These are phyloP conservation scores for Nematostella vectensis DNA, from an alignment of 92 coral and sea anemone genomes.

Conservation along the genomic window DNA sequence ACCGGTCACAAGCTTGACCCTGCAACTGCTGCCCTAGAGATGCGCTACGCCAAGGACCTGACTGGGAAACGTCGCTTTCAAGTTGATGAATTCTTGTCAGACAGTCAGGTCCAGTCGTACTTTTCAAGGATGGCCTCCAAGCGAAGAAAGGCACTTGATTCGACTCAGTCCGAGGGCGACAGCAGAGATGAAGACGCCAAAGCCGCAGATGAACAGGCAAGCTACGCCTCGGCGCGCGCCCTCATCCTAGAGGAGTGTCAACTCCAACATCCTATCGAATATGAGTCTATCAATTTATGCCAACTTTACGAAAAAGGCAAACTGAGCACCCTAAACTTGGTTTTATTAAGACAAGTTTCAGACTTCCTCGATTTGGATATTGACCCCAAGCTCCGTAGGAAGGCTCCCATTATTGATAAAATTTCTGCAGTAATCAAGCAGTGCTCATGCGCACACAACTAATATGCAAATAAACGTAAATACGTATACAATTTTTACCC, in stretches of 20 bases:
- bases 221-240: neutral
- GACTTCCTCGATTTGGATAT: conserved; percentile 4
- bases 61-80: conserved; percentile 1
- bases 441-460: too few species aligned
- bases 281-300: conserved; percentile 1
- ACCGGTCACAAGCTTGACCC: conserved; percentile 11
- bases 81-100: conserved; percentile 7
- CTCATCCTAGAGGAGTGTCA: conserved; percentile 3
- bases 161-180: neutral
- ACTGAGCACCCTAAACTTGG: neutral
- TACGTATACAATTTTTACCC: too few species aligned
- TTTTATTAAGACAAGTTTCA: neutral
- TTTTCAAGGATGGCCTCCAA: conserved; percentile 7
- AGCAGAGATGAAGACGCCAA: neutral
- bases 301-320: neutral
- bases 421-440: neutral
- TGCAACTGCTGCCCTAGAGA: neutral
- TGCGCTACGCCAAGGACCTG: conserved; percentile 2
- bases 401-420: neutral
- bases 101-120: neutral
- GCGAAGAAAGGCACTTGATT: conserved; percentile 7
- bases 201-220: conserved; percentile 1
- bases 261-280: conserved; percentile 3
- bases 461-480: too few species aligned
- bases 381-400: neutral